Evolutionary conservation across 1,140 invertebrate genomes (phyloP).

Genomic region (Pissodes strobi): DNA sequence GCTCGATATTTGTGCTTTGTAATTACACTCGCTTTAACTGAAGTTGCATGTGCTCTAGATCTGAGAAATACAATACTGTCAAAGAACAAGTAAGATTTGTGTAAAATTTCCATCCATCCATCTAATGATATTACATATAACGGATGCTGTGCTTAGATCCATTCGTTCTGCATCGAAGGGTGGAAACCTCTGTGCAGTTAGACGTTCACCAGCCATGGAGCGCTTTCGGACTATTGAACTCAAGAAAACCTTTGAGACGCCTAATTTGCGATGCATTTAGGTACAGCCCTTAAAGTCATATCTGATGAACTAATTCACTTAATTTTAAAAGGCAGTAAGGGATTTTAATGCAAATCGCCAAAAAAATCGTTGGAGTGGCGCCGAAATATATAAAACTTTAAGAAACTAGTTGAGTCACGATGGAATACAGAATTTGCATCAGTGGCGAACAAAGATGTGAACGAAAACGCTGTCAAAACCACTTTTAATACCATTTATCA

Average conservation of each 20-base stretch:
- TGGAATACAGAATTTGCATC: constrained; percentile 37
- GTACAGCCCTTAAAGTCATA: constrained; percentile 29
- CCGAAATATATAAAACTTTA: constrained; percentile 36
- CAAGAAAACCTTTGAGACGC: constrained; percentile 32
- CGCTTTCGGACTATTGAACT: too few relatives aligned
- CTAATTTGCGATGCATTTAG: constrained; percentile 36
- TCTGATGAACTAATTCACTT: constrained; percentile 33
- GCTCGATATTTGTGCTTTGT: too few relatives aligned
- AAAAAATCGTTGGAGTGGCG: constrained; percentile 19
- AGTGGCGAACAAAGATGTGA: constrained; percentile 33
- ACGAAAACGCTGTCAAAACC: constrained; percentile 33
- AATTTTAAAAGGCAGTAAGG: constrained; percentile 31
- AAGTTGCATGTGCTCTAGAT: constrained; percentile 12
- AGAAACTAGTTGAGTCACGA: constrained; percentile 25
- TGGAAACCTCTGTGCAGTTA: too few relatives aligned
- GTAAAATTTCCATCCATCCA: too few relatives aligned
- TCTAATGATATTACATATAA: too few relatives aligned
- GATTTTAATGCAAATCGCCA: constrained; percentile 31
- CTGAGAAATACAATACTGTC: constrained; percentile 13
- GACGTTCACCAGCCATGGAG: too few relatives aligned
- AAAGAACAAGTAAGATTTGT: constrained; percentile 24
- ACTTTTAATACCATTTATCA: constrained; percentile 29
- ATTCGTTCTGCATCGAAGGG: too few relatives aligned
- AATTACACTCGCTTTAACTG: too few relatives aligned
- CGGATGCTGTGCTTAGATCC: too few relatives aligned